Percentiles rank a stretch among this genome's conserved stretches.
Evolutionary conservation across 2,888 invertebrate species (phyloP).

Genomic region (Mesorhabditis belari): DNA sequence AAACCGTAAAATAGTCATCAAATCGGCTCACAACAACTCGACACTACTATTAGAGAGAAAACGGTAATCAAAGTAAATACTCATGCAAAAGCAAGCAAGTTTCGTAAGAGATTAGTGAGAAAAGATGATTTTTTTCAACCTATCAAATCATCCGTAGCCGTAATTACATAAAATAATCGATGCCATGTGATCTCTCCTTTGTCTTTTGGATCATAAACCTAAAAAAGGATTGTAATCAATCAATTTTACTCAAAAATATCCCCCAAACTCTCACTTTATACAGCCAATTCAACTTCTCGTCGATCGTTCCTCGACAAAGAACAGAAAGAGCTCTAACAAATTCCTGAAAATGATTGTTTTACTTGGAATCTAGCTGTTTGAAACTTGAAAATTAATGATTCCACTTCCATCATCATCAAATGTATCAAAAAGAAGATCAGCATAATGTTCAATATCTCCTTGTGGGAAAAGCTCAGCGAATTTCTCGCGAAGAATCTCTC

Average conservation of each 20-base stretch:
- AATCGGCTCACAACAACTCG: no score
- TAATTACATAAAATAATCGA: slow-evolving; percentile 41
- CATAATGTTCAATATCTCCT: slow-evolving; percentile 45
- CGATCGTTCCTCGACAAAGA: slow-evolving; percentile 40
- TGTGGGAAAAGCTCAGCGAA: slow-evolving; percentile 46
- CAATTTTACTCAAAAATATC: neutral
- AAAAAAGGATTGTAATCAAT: no score
- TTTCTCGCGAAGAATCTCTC: slow-evolving; percentile 40
- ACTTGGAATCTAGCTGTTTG: neutral
- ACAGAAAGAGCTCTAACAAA: slow-evolving; percentile 44
- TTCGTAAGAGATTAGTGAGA: neutral
- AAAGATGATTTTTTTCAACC: slow-evolving; percentile 11
- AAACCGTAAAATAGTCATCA: no score
- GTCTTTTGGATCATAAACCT: slow-evolving; percentile 38
- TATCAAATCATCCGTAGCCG: slow-evolving; percentile 46
- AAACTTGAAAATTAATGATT: slow-evolving; percentile 47
- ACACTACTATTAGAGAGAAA: no score
- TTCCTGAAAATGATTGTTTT: slow-evolving; percentile 20
- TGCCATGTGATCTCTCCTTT: slow-evolving; percentile 43
- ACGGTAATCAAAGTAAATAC: neutral
- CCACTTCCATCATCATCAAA: slow-evolving; percentile 45
- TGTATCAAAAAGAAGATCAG: slow-evolving; percentile 46
- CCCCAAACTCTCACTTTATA: slow-evolving; percentile 22
- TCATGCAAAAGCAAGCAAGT: neutral
- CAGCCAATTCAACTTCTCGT: slow-evolving; percentile 46